These are phyloP conservation scores for Galleria mellonella DNA, from an alignment of 1,140 invertebrate genomes.

Conservation along the genomic window DNA sequence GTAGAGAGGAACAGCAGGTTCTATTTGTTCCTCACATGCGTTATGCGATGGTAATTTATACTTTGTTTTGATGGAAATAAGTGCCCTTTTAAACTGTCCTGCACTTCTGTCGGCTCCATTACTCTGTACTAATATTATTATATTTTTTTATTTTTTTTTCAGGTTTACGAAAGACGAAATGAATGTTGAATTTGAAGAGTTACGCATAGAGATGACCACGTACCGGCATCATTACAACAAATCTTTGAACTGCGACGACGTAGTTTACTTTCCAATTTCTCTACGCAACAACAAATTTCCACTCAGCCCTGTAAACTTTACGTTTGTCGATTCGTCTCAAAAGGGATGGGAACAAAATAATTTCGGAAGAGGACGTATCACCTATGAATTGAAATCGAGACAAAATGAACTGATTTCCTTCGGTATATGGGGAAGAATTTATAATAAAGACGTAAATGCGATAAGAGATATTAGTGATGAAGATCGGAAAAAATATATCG, in stretches of 20 bases:
- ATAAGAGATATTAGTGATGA: conserved; percentile 4
- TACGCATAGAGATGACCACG: background rate
- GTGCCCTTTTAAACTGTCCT: no score
- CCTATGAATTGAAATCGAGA: conserved; percentile 1
- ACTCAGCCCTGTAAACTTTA: conserved; percentile 33
- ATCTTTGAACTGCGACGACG: background rate
- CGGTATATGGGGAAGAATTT: conserved; percentile 13
- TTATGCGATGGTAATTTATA: no score
- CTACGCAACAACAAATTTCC: conserved; percentile 47
- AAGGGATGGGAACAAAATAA: background rate
- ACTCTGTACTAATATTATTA: no score
- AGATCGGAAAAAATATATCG: conserved; percentile 3
- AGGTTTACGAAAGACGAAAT: background rate
- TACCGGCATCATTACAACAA: background rate
- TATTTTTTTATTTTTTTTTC: background rate
- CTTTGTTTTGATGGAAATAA: no score
- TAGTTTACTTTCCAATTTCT: conserved; percentile 43
- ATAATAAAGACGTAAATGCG: conserved; percentile 6
- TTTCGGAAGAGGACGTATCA: background rate
- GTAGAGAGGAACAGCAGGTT: no score
- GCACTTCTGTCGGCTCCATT: no score
- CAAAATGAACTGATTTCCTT: conserved; percentile 12
- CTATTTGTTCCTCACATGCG: no score
- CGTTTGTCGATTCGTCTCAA: conserved; percentile 14
- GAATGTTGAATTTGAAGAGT: background rate